phyloP scores from a whole-genome alignment of 35 echinoderm and acorn worm species.

The Amphiura filiformis region DNA sequence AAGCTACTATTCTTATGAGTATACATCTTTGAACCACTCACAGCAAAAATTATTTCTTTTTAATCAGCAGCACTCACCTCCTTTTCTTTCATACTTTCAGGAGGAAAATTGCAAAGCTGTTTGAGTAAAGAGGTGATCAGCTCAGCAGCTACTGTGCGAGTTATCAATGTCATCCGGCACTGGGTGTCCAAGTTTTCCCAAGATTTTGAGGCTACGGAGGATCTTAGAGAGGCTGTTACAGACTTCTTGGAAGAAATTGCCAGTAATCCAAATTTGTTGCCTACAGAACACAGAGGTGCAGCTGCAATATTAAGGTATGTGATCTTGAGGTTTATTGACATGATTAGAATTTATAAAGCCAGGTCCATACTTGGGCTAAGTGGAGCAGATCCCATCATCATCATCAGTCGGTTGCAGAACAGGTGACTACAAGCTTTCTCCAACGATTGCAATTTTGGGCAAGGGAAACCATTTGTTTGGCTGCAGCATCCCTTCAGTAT shows the following conservation, averaged over 20 bases:
- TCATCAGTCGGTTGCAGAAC: no score
- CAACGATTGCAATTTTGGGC: no score
- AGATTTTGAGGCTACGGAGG: conserved; percentile 78
- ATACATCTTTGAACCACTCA: no score
- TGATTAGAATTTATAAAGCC: not conserved
- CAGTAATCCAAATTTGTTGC: conserved; percentile 78
- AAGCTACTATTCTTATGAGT: no score
- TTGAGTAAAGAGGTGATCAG: conserved; percentile 95
- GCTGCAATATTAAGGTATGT: conserved; percentile 72
- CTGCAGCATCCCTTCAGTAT: no score
- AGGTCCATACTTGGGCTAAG: no score
- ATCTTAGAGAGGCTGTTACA: conserved; percentile 53
- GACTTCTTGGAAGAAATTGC: conserved; percentile 94
- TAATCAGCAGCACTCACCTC: no score
- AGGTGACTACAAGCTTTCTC: no score
- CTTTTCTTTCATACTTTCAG: conserved; percentile 33
- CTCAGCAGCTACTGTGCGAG: conserved; percentile 90
- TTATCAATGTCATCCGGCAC: conserved; percentile 91
- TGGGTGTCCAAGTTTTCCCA: conserved; percentile 98
- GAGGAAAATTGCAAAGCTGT: conserved; percentile 85
- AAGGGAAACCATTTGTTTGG: no score
- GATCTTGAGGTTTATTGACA: not conserved
- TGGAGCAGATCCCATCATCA: no score
- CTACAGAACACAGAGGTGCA: conserved; percentile 92
- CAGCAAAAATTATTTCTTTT: no score